Evolutionary conservation across 1,140 invertebrate genomes (phyloP), one percentile per base, ranked within the genome.

Genomic region (Bombus terrestris): DNA sequence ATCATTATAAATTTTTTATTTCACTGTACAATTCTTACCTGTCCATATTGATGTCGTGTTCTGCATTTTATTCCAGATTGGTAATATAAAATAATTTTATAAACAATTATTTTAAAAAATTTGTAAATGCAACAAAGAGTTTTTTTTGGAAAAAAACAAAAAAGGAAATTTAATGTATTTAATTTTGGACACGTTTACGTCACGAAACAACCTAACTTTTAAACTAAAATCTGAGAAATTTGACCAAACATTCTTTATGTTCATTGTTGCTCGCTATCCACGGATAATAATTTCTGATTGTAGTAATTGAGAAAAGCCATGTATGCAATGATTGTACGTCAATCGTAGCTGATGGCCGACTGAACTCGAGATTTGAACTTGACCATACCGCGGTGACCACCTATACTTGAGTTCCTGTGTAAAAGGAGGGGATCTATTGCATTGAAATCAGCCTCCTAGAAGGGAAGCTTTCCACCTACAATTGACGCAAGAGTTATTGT

Each of bases 341-440:
- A 85, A 91, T 87, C 89, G 92, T 92, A 92, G 92, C 87, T 89
- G 88, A 90, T 91, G 89, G 83, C 85, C 91, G 91, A 93, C 93
- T 94, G 93, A 91, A 93, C 88, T 80, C 85, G 89, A 83, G 92
- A 93, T 93, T 93, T 93, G 92, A 94, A 94, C 93, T 94, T 93
- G 92, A 94, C 92, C 92, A 93, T 88, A 92, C 87, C 78, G 73
- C 88, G 43, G 79, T 68, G 71, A 85, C 84, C 41, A 85, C 79
- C 84, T 85, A 85, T 81, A 88, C 87, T 72, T 68, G 83, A 76
- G 86, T 80, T 89, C 81, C 87, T 81, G 82, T 85, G 5, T 73
- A 57, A 79, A 89, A 35, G 83, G 88, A 79, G 89, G 87, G 90
- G 89, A 84, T 86, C 79, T 81, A 88, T 92, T 90, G 88, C 88